Evolutionary conservation across 1,140 invertebrate species (phyloP).

Genomic region (Ceratoteleas bidentatus): DNA sequence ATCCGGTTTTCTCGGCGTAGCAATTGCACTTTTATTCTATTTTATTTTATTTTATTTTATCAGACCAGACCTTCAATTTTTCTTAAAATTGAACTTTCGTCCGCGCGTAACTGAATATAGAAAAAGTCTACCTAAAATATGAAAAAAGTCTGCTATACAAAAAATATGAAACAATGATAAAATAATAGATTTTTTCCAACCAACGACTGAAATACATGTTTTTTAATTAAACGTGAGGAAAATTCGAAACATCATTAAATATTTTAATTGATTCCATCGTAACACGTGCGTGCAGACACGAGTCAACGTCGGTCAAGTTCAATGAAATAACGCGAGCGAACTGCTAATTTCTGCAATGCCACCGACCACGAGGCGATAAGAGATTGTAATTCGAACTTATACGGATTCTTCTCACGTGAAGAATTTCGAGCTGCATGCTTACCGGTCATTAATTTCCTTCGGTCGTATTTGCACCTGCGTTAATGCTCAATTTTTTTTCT

Average conservation of each 20-base stretch:
- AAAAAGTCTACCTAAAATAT: too few relatives aligned
- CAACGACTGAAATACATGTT: too few relatives aligned
- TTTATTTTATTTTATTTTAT: too few relatives aligned
- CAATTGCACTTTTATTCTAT: too few relatives aligned
- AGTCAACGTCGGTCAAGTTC: conserved; percentile 12
- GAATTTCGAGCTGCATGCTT: conserved; percentile 56
- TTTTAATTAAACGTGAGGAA: too few relatives aligned
- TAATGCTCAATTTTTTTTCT: conserved; percentile 18
- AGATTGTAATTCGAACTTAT: conserved; percentile 27
- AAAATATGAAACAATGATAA: too few relatives aligned
- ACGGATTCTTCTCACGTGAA: conserved; percentile 63
- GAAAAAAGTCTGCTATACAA: too few relatives aligned
- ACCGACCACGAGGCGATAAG: conserved; percentile 1
- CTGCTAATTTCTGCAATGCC: background rate
- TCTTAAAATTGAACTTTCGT: too few relatives aligned
- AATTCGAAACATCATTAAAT: background rate
- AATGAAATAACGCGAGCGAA: conserved; percentile 7
- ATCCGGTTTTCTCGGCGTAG: too few relatives aligned
- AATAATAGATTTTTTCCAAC: too few relatives aligned
- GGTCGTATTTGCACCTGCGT: conserved; percentile 43
- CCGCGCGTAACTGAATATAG: too few relatives aligned
- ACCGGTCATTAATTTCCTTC: conserved; percentile 19
- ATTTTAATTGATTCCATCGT: conserved; percentile 2
- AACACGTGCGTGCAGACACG: background rate
- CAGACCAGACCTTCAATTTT: too few relatives aligned